Percentiles rank a stretch among this genome's conserved stretches.
phyloP scores from a whole-genome alignment of 2,888 invertebrate genomes.

The Sphaerophoria taeniata region DNA sequence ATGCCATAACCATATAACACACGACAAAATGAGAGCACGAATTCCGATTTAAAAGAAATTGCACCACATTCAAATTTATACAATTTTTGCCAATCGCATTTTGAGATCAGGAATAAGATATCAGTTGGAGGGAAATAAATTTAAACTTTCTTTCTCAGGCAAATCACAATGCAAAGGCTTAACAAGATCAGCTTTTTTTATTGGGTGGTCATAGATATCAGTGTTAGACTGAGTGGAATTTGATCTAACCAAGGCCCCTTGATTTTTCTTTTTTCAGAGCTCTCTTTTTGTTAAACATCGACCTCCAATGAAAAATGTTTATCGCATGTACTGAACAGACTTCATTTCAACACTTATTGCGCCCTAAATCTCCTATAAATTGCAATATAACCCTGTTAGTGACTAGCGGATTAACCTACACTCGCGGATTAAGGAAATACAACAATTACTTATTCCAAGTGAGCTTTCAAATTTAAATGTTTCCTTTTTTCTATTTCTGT shows the following conservation, averaged over 20 bases:
- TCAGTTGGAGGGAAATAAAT: background rate
- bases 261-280: no score
- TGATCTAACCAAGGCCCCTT: no score
- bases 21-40: slow-evolving; percentile 47
- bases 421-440: slow-evolving; percentile 36
- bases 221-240: background rate
- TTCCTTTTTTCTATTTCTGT: background rate
- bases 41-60: slow-evolving; percentile 50
- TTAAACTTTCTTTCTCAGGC: slow-evolving; percentile 35
- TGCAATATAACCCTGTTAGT: background rate
- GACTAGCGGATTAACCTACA: slow-evolving; percentile 28
- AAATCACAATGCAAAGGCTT: background rate
- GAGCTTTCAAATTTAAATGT: slow-evolving; percentile 49
- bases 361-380: background rate
- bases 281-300: no score
- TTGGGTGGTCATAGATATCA: slow-evolving; percentile 22
- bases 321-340: no score
- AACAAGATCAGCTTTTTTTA: slow-evolving; percentile 20
- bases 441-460: slow-evolving; percentile 36
- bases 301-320: no score
- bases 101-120: slow-evolving; percentile 44
- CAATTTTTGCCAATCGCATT: slow-evolving; percentile 37
- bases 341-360: background rate
- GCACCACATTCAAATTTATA: slow-evolving; percentile 12
- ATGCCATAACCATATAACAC: background rate